Conservation (phyloP, 2,113 vertebrate genomes). For the Turnix velox region DNA sequence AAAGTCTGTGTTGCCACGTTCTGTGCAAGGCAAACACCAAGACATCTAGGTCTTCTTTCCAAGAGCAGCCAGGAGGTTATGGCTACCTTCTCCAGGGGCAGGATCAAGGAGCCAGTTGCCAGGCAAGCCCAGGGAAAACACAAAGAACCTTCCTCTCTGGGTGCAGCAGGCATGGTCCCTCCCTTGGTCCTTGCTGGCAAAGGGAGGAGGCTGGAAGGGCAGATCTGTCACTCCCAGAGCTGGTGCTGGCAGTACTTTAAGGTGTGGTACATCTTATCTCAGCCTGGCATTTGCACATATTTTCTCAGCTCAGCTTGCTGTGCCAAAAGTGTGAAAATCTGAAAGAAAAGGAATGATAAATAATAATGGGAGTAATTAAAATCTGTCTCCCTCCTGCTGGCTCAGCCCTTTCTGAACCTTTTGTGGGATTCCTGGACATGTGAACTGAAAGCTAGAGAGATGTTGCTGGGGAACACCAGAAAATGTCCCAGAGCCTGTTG, state of each 20-base stretch:
- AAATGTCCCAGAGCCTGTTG: rapidly evolving
- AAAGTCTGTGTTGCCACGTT: background rate
- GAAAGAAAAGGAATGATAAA: slow-evolving; percentile 37
- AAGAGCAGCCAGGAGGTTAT: background rate
- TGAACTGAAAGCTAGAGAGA: background rate
- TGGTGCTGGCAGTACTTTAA: slow-evolving; percentile 34
- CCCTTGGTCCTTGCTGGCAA: background rate
- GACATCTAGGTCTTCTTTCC: background rate
- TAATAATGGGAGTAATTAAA: slow-evolving; percentile 61
- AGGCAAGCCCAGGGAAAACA: rapidly evolving
- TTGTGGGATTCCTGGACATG: background rate
- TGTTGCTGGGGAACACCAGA: background rate
- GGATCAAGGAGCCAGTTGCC: background rate
- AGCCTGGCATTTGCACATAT: slow-evolving; percentile 38
- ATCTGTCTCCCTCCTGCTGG: slow-evolving; percentile 12
- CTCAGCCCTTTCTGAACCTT: background rate
- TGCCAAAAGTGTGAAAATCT: slow-evolving; percentile 56
- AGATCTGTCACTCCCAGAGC: background rate
- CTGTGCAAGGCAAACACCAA: rapidly evolving
- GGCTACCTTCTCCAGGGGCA: background rate
- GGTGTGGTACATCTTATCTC: slow-evolving; percentile 21
- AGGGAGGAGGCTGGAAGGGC: background rate
- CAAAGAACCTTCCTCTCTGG: background rate
- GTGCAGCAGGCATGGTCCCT: background rate
- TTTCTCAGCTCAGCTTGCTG: slow-evolving; percentile 63